Evolutionary conservation across 2,113 vertebrate species (phyloP).

Genomic region (Mormyrus lacerda): DNA sequence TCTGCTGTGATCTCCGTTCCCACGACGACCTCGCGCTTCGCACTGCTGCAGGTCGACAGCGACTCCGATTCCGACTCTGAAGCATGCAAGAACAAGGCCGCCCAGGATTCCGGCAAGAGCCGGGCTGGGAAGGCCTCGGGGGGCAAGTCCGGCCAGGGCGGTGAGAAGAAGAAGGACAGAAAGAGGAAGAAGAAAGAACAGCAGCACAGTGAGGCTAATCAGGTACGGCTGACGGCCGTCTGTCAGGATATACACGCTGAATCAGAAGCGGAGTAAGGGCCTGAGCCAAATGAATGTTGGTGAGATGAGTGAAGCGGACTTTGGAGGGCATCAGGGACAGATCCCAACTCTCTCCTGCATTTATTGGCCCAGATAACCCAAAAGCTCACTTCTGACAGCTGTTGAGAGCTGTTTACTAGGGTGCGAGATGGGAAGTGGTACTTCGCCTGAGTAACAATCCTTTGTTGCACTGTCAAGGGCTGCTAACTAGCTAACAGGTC

Average conservation of each 20-base stretch:
- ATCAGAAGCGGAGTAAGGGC: background rate
- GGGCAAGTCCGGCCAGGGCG: conserved; percentile 63
- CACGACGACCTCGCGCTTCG: conserved; percentile 85
- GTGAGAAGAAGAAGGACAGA: conserved; percentile 80
- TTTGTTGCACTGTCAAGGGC: background rate
- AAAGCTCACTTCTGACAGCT: background rate
- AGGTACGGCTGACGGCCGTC: conserved; percentile 53
- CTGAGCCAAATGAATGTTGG: conserved; percentile 37
- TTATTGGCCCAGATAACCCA: background rate
- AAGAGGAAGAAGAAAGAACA: conserved; percentile 80
- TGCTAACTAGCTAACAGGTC: background rate
- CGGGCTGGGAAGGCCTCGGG: conserved; percentile 54
- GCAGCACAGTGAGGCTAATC: conserved; percentile 81
- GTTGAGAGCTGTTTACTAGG: background rate
- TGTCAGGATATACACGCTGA: conserved; percentile 19
- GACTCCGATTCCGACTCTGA: conserved; percentile 79
- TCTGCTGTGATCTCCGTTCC: conserved; percentile 77
- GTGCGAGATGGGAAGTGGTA: background rate
- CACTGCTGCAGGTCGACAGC: conserved; percentile 81
- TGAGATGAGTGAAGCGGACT: conserved; percentile 27
- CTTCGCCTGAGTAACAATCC: background rate
- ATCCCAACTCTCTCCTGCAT: background rate
- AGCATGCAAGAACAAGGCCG: conserved; percentile 61
- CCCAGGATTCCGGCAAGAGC: conserved; percentile 58
- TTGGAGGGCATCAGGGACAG: background rate